phyloP scores from a whole-genome alignment of 1,140 invertebrate genomes.

The Microplitis mediator region DNA sequence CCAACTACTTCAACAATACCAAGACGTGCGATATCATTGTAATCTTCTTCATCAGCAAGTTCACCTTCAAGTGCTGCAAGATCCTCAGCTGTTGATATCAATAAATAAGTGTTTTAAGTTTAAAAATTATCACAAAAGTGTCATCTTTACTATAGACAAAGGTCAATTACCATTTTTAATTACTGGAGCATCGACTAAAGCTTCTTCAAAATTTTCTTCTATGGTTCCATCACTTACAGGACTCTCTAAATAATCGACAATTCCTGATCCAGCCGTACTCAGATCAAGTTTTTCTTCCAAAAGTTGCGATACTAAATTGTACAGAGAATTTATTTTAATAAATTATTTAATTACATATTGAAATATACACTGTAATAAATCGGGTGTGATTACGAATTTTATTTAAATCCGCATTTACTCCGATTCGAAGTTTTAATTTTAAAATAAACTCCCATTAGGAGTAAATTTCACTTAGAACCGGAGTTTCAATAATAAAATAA shows the following conservation, averaged over 20 bases:
- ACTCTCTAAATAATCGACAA: slow-evolving; percentile 72
- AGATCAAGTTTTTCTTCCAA: slow-evolving; percentile 66
- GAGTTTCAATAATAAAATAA: too few relatives aligned
- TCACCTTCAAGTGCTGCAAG: slow-evolving; percentile 56
- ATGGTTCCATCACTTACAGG: slow-evolving; percentile 86
- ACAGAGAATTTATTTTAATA: background rate
- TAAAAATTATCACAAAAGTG: background rate
- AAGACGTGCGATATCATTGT: slow-evolving; percentile 78
- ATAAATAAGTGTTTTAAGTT: slow-evolving; percentile 33
- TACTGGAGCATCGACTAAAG: slow-evolving; percentile 73
- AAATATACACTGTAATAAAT: background rate
- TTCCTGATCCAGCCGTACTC: slow-evolving; percentile 52
- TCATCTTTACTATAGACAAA: slow-evolving; percentile 43
- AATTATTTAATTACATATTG: background rate
- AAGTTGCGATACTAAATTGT: slow-evolving; percentile 49
- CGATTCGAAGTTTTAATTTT: too few relatives aligned
- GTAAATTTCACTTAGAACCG: too few relatives aligned
- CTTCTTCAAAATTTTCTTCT: slow-evolving; percentile 93
- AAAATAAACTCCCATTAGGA: too few relatives aligned
- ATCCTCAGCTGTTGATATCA: slow-evolving; percentile 51
- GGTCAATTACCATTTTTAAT: slow-evolving; percentile 60
- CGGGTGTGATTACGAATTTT: too few relatives aligned
- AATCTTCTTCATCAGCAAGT: slow-evolving; percentile 67
- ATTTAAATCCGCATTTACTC: too few relatives aligned
- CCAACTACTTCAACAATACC: slow-evolving; percentile 90